Evolutionary conservation across 1,140 invertebrate species (phyloP).

Genomic region (Drosophila ironensis): DNA sequence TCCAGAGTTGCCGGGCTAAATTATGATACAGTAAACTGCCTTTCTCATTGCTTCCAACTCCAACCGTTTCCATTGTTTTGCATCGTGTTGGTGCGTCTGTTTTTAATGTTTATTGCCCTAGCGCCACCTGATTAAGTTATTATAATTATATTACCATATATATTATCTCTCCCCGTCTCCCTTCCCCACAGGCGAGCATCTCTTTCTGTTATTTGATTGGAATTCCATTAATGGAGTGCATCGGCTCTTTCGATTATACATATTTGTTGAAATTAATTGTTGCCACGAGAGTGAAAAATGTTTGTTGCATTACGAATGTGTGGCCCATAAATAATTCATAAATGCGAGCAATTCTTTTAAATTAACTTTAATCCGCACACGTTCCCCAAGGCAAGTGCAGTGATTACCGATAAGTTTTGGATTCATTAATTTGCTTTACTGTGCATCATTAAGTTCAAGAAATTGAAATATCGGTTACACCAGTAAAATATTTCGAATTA

Average conservation of each 20-base stretch:
- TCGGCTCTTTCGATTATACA: constrained; percentile 26
- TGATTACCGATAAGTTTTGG: no score
- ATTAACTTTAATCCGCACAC: no score
- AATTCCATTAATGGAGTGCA: constrained; percentile 41
- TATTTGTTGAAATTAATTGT: constrained; percentile 37
- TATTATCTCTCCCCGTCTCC: neutral
- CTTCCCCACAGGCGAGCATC: neutral
- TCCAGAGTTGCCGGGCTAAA: constrained; percentile 40
- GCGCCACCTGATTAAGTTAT: constrained; percentile 53
- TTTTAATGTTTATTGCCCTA: constrained; percentile 53
- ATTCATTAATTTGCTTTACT: no score
- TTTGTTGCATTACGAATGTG: neutral
- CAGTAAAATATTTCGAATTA: no score
- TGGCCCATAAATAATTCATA: no score
- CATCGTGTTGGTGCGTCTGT: neutral
- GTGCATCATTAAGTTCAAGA: no score
- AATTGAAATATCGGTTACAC: no score
- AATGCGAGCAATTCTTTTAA: no score
- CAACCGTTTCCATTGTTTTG: no score
- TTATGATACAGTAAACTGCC: constrained; percentile 47
- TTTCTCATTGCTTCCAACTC: neutral
- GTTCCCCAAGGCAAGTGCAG: no score
- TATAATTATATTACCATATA: constrained; percentile 37
- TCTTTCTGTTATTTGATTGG: constrained; percentile 4
- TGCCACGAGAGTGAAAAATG: constrained; percentile 28